Percentiles rank a stretch among this genome's conserved stretches.
Conservation (phyloP, 2,797 vertebrate species). For the Mus caroli region DNA sequence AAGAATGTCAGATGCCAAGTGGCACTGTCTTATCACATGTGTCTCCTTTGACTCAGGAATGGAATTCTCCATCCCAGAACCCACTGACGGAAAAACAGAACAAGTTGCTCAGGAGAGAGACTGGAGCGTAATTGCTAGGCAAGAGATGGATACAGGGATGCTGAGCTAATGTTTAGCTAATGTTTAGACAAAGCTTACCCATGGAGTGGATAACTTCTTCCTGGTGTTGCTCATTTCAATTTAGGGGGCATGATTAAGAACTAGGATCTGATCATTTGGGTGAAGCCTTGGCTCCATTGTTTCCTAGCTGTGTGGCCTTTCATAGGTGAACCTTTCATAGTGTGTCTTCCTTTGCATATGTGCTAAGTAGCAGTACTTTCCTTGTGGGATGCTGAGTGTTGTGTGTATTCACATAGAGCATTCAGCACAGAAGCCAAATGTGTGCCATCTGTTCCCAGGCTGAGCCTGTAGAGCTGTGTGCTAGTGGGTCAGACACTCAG, state of each 20-base stretch:
- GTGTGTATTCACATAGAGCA: fast-evolving
- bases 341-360: background rate
- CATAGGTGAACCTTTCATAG: background rate
- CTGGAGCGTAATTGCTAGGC: fast-evolving
- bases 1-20: fast-evolving
- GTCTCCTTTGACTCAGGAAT: background rate
- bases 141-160: background rate
- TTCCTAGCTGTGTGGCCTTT: background rate
- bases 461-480: background rate
- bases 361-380: background rate
- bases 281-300: background rate
- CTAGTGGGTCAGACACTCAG: background rate
- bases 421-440: no score
- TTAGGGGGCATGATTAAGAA: background rate
- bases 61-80: background rate
- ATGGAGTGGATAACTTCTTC: fast-evolving
- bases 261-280: no score
- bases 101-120: background rate
- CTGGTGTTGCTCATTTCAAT: background rate
- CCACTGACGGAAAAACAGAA: background rate
- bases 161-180: no score
- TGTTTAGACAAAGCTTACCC: no score
- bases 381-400: no score
- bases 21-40: background rate
- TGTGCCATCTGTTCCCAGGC: background rate